Percentiles rank a stretch among this genome's conserved stretches.
phyloP scores from a whole-genome alignment of 2,797 vertebrate genomes.

The Hippocampus kuda region DNA sequence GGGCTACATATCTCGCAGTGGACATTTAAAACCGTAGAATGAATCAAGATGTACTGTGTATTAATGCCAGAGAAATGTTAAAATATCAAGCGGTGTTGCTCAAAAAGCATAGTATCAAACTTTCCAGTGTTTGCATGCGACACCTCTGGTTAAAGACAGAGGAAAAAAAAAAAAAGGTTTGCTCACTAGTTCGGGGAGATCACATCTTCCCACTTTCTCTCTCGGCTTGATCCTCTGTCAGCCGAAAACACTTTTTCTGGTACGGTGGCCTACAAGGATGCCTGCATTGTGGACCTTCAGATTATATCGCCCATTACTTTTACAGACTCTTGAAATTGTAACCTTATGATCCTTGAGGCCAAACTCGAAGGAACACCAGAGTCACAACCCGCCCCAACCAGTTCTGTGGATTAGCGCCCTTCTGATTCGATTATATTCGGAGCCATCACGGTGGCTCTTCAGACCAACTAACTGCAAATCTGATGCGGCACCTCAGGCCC shows the following conservation, averaged over 20 bases:
- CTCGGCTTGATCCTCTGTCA: slow-evolving; percentile 27
- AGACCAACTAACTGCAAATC: slow-evolving; percentile 58
- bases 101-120: not conserved
- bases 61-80: not conserved
- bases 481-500: slow-evolving; percentile 59
- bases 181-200: not conserved
- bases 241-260: slow-evolving; percentile 29
- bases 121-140: not conserved
- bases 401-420: slow-evolving; percentile 63
- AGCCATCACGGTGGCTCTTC: slow-evolving; percentile 46
- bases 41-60: not conserved
- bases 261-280: slow-evolving; percentile 22
- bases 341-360: slow-evolving; percentile 70
- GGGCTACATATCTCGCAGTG: not conserved
- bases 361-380: slow-evolving; percentile 72
- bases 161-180: not conserved
- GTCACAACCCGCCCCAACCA: slow-evolving; percentile 66
- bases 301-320: slow-evolving; percentile 51
- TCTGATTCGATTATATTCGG: slow-evolving; percentile 56
- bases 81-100: not conserved
- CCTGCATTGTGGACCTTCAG: slow-evolving; percentile 42
- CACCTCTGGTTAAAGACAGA: not conserved
- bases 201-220: not conserved
- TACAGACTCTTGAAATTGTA: slow-evolving; percentile 61
- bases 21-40: not conserved